Evolutionary conservation across 2,888 invertebrate genomes (phyloP).

Genomic region (Dastarcus helophoroides): DNA sequence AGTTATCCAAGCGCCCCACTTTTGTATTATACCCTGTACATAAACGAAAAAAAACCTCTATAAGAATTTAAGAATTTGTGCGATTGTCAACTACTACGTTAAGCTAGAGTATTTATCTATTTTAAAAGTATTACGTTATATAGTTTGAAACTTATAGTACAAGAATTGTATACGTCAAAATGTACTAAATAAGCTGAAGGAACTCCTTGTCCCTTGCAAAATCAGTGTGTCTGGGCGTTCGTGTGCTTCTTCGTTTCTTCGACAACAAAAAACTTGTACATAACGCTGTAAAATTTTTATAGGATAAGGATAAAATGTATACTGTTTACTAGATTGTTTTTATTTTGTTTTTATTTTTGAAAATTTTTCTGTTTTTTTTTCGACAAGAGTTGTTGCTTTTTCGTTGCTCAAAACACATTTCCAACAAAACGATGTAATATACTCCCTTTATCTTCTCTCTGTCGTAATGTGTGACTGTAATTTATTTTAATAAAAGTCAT

Average conservation of each 20-base stretch:
- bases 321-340: constrained; percentile 34
- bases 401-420: constrained; percentile 39
- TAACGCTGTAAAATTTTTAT: constrained; percentile 34
- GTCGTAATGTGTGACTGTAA: constrained; percentile 41
- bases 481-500: constrained; percentile 42
- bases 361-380: no score
- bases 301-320: constrained; percentile 38
- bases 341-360: constrained; percentile 30
- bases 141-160: constrained; percentile 35
- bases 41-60: constrained; percentile 30
- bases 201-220: constrained; percentile 34
- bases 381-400: constrained; percentile 40
- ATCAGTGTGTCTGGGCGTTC: constrained; percentile 34
- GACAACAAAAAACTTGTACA: constrained; percentile 21
- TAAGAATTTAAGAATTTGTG: constrained; percentile 34
- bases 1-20: no score
- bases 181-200: constrained; percentile 25
- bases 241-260: constrained; percentile 19
- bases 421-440: constrained; percentile 32
- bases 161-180: constrained; percentile 35
- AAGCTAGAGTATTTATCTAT: background rate
- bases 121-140: constrained; percentile 16
- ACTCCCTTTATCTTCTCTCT: constrained; percentile 28
- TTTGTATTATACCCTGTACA: constrained; percentile 21
- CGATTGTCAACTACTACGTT: constrained; percentile 20